A percentile compares a stretch with the other conserved stretches of the same genome.
Evolutionary conservation across 23 tunicate species (phyloP).

Genomic region (Corella eumyota): DNA sequence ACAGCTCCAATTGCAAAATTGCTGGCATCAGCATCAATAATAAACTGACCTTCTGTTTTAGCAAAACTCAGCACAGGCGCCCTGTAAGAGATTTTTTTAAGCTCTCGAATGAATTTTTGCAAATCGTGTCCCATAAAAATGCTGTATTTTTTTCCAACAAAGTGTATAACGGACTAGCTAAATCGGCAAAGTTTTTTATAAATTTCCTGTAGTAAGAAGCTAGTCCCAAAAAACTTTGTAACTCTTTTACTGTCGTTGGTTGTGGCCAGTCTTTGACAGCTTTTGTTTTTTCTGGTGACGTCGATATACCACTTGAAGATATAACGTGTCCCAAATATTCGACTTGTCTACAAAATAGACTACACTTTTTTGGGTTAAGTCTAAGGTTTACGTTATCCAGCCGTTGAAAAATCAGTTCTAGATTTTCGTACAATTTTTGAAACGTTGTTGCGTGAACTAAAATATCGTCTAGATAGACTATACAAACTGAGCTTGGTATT

Average conservation of each 20-base stretch:
- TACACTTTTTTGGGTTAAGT: conserved; percentile 1
- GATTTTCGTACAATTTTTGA: too few relatives aligned
- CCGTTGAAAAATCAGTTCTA: not conserved
- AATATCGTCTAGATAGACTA: conserved; percentile 1
- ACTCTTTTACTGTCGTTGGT: not conserved
- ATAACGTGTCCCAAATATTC: conserved; percentile 3
- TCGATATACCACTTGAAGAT: too few relatives aligned
- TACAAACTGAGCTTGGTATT: not conserved
- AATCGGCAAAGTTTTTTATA: not conserved
- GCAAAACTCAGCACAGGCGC: not conserved
- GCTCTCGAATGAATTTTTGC: not conserved
- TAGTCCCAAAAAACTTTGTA: not conserved
- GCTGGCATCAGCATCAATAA: not conserved
- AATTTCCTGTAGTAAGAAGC: not conserved
- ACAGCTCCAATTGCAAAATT: not conserved
- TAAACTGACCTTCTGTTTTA: not conserved
- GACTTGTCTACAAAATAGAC: not conserved
- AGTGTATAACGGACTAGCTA: not conserved
- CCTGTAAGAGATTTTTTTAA: not conserved
- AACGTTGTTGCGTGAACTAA: not conserved
- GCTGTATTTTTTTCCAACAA: not conserved
- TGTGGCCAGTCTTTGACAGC: not conserved
- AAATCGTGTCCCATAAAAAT: not conserved
- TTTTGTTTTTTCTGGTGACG: not conserved
- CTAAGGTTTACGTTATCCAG: not conserved